Evolutionary conservation across 2,888 invertebrate species (phyloP).

Genomic region (Temnothorax unifasciatus): DNA sequence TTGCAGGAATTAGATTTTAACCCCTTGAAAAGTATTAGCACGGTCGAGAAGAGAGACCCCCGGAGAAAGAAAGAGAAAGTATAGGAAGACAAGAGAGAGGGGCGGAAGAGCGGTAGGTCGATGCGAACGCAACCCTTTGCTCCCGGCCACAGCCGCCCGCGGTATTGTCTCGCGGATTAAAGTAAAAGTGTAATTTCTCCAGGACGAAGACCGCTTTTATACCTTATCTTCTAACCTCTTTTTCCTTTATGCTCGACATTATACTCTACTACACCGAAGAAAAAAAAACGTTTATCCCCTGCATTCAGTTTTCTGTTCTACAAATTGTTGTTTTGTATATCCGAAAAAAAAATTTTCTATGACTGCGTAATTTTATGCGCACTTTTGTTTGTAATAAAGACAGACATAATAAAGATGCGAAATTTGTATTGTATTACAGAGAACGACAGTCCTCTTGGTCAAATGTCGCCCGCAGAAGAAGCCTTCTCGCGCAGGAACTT

Average conservation of each 20-base stretch:
- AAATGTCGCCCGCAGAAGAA: not conserved
- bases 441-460: not conserved
- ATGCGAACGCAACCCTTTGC: conserved; percentile 77
- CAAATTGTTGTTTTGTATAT: not conserved
- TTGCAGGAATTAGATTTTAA: conserved; percentile 85
- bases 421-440: conserved; percentile 1
- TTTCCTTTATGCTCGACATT: conserved; percentile 19
- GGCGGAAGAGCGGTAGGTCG: conserved; percentile 63
- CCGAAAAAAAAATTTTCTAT: not conserved
- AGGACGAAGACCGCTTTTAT: conserved; percentile 63
- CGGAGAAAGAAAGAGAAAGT: conserved; percentile 57
- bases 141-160: conserved; percentile 61
- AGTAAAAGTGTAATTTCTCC: conserved; percentile 83
- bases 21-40: conserved; percentile 85
- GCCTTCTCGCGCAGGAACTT: not conserved
- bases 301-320: conserved; percentile 1
- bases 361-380: not conserved
- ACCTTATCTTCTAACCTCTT: conserved; percentile 38
- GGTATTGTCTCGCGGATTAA: conserved; percentile 84
- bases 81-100: conserved; percentile 22
- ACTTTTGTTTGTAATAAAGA: not conserved
- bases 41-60: conserved; percentile 70
- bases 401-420: not conserved
- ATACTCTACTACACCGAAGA: not conserved
- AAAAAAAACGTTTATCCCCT: not conserved